Evolutionary conservation across 2,888 invertebrate species (phyloP).

Genomic region (Drosophila phalerata): DNA sequence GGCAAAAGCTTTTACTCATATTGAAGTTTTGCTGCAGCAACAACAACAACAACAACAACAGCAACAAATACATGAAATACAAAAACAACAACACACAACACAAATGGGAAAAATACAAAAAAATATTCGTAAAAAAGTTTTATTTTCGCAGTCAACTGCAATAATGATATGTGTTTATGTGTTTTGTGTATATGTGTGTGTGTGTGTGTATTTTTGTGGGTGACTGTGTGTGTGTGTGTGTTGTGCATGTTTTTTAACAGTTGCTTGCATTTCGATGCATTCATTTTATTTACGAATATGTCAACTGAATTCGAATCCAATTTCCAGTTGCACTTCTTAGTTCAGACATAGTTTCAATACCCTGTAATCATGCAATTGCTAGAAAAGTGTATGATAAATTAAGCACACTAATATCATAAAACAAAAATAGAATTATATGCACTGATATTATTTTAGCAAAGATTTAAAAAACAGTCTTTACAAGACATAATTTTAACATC

Average conservation of each 20-base stretch:
- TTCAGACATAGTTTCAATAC: conserved; percentile 13
- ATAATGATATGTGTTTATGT: conserved; percentile 41
- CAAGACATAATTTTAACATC: background rate
- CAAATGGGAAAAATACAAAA: conserved; percentile 40
- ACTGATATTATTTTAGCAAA: background rate
- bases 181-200: conserved; percentile 1
- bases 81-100: conserved; percentile 7
- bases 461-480: background rate
- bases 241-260: conserved; percentile 21
- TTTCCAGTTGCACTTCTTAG: conserved; percentile 27
- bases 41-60: background rate
- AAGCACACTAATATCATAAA: background rate
- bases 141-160: conserved; percentile 48
- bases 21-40: conserved; percentile 24
- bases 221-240: conserved; percentile 5
- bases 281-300: conserved; percentile 29
- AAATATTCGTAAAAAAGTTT: conserved; percentile 30
- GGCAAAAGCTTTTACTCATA: conserved; percentile 51
- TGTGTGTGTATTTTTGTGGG: background rate
- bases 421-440: background rate
- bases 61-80: conserved; percentile 2
- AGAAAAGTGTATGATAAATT: background rate
- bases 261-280: conserved; percentile 15
- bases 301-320: conserved; percentile 35
- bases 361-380: background rate